Evolutionary conservation across 2,113 vertebrate genomes (phyloP), one percentile per base, ranked within the genome.

Genomic region (Petromus typicus): DNA sequence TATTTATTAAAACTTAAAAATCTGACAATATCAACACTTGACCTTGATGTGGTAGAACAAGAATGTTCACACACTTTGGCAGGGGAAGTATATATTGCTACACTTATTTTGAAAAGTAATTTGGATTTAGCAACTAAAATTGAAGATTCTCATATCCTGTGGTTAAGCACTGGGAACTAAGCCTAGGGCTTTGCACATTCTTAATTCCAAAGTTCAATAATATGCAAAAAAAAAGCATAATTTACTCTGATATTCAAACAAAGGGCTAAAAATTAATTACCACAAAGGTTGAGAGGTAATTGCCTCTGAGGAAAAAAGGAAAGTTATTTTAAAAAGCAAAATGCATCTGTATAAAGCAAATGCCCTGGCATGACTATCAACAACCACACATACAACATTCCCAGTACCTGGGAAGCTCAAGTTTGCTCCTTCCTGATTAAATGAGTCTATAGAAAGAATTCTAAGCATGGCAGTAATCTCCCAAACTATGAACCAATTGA

Each of bases 141-240:
- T 89, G 32, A 90, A 91, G 94, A 54, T 30, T 81, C 23, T 87
- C 30, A 32, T 8, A 67, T 64, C 13, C 56, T 37, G 5, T 37
- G 27, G n/a, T 57, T 13, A 4, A 89, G 20, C 48, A 37, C 64
- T 45, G n/a, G 51, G 51, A 27, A 76, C 3, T 54, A 61, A 40
- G 63, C 10, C 20, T 4, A 66, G 40, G 32, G 7, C 22, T 63
- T 71, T 16, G 16, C 4, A 20, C 34, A 23, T 27, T 11, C 17
- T 66, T 86, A 45, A 84, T 73, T 59, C 18, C 14, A 63, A 75
- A 76, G 10, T 80, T 90, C 32, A 59, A 83, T 95, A 89, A 64
- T 4, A 75, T 73, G 32, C 32, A 79, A 95, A 95, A 79, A 95
- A 95, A 86, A 76, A 85, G 81, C n/a, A 30, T 67, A 30, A 90